phyloP scores from a whole-genome alignment of 1,140 invertebrate genomes.

The Archivesica marissinica region DNA sequence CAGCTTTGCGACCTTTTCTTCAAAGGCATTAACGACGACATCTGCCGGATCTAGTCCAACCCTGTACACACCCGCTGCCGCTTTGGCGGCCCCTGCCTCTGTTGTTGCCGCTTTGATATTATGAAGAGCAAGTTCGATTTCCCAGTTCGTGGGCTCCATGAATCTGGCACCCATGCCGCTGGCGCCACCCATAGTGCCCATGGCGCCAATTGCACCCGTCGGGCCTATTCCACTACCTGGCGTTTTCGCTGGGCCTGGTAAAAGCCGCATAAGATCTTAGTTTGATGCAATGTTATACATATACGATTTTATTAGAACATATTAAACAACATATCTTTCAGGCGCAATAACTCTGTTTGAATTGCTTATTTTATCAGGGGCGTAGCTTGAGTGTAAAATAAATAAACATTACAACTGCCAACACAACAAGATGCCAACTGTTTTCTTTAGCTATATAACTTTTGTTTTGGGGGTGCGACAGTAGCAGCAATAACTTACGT shows the following conservation, averaged over 20 bases:
- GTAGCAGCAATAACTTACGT: too few relatives aligned
- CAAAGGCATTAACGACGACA: slow-evolving; percentile 47
- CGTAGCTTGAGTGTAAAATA: too few relatives aligned
- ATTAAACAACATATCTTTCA: too few relatives aligned
- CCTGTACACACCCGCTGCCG: slow-evolving; percentile 49
- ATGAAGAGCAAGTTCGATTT: slow-evolving; percentile 41
- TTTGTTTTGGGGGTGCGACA: too few relatives aligned
- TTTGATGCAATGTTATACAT: too few relatives aligned
- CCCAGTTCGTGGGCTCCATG: slow-evolving; percentile 52
- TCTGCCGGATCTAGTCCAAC: slow-evolving; percentile 28
- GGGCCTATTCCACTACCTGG: slow-evolving; percentile 3
- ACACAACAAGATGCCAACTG: too few relatives aligned
- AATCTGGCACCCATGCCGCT: not conserved
- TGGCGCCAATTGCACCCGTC: not conserved
- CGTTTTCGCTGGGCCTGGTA: not conserved
- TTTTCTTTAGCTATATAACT: too few relatives aligned
- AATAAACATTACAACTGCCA: too few relatives aligned
- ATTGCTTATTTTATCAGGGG: too few relatives aligned
- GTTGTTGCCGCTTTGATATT: slow-evolving; percentile 49
- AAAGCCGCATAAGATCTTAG: not conserved
- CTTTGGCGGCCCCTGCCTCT: slow-evolving; percentile 35
- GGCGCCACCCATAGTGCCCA: not conserved
- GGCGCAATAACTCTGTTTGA: too few relatives aligned
- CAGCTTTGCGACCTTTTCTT: slow-evolving; percentile 48
- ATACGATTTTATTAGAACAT: too few relatives aligned